Percentiles rank a stretch among this genome's conserved stretches.
Evolutionary conservation across 2,113 vertebrate species (phyloP).

Genomic region (Ophthalmolycus amberensis): DNA sequence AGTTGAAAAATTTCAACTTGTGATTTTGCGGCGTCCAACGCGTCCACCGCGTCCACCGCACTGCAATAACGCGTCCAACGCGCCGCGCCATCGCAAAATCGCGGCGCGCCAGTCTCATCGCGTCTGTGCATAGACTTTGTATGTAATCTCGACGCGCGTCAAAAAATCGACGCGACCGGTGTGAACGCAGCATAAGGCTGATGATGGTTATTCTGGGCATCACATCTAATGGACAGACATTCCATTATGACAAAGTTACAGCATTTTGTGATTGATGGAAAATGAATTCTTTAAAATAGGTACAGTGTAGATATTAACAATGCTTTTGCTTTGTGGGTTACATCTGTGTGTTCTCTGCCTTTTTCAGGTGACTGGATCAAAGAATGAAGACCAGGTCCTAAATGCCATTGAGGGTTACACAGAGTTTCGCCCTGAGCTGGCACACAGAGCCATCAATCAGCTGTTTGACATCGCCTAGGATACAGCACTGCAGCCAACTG

Average conservation of each 20-base stretch:
- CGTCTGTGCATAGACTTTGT: no score
- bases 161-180: no score
- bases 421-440: conserved; percentile 93
- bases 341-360: not conserved
- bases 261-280: not conserved
- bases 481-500: conserved; percentile 94
- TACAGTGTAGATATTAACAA: not conserved
- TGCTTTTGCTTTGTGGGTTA: not conserved
- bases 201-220: not conserved
- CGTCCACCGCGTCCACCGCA: no score
- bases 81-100: no score
- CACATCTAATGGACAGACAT: not conserved
- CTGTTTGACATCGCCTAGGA: conserved; percentile 96
- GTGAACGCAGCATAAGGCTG: no score
- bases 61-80: no score
- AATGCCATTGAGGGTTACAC: conserved; percentile 97
- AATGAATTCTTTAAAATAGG: not conserved
- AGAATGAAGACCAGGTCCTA: conserved; percentile 95
- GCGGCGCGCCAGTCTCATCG: no score
- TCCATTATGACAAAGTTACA: not conserved
- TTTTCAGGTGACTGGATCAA: conserved; percentile 93
- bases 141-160: no score
- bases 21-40: no score
- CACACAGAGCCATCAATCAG: conserved; percentile 95
- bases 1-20: no score